phyloP scores from a whole-genome alignment of 2,888 invertebrate species.

The Stramonita haemastoma region DNA sequence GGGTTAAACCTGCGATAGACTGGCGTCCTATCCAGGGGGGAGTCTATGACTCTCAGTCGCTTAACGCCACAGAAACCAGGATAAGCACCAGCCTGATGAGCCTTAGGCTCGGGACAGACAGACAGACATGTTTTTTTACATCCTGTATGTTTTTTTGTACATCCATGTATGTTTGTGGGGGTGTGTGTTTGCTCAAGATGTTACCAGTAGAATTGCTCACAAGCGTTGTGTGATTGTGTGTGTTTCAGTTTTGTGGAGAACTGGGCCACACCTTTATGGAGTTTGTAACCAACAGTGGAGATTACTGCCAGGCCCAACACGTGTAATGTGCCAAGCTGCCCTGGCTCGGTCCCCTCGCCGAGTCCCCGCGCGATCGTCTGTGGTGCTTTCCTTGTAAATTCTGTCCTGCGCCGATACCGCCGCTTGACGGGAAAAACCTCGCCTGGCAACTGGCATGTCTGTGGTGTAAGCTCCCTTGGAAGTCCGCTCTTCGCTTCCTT shows the following conservation, averaged over 20 bases:
- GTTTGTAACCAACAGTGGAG: conserved; percentile 98
- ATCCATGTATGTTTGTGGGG: neutral
- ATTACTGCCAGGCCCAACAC: conserved; percentile 99
- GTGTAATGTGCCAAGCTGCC: conserved; percentile 72
- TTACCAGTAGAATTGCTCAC: neutral
- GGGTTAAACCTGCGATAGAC: too few species aligned
- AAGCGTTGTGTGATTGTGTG: conserved; percentile 29
- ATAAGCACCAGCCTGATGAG: too few species aligned
- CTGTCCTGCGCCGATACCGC: neutral
- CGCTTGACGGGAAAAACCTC: neutral
- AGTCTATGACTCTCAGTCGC: too few species aligned
- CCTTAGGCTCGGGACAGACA: too few species aligned
- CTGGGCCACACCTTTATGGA: conserved; percentile 76
- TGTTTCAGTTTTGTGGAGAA: conserved; percentile 74
- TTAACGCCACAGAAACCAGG: too few species aligned
- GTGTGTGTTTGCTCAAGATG: neutral
- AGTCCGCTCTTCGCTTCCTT: neutral
- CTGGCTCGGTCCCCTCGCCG: conserved; percentile 10
- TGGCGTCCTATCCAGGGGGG: too few species aligned
- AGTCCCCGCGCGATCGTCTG: conserved; percentile 27
- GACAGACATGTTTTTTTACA: too few species aligned
- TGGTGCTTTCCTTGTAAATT: conserved; percentile 36
- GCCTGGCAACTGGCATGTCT: neutral
- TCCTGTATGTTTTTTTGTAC: neutral
- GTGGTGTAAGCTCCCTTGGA: neutral